Evolutionary conservation across 2,797 vertebrate species (phyloP).

Genomic region (Sebastes ruberrimus): DNA sequence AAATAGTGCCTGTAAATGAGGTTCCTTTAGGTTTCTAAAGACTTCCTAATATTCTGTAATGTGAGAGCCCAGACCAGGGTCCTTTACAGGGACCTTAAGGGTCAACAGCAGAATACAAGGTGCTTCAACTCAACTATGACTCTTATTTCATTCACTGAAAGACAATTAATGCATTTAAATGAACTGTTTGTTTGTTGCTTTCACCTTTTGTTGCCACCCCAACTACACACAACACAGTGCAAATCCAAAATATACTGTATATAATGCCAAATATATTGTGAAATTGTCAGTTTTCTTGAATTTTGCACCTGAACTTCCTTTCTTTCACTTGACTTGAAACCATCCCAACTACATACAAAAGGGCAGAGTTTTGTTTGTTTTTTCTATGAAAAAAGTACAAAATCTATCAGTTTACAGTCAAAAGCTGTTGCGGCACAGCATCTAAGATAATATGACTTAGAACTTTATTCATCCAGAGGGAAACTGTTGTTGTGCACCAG

Average conservation of each 20-base stretch:
- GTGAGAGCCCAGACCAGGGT: too few species aligned
- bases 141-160: neutral
- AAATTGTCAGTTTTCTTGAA: too few species aligned
- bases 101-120: neutral
- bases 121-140: neutral
- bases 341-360: neutral
- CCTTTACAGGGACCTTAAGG: neutral
- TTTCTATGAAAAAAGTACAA: too few species aligned
- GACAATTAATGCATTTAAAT: neutral
- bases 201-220: neutral
- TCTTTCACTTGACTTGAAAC: too few species aligned
- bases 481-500: neutral
- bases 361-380: neutral
- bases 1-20: neutral
- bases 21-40: neutral
- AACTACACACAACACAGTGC: neutral
- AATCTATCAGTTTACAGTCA: too few species aligned
- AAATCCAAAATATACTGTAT: neutral
- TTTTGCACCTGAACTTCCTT: too few species aligned
- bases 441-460: too few species aligned
- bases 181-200: neutral
- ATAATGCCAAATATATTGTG: too few species aligned
- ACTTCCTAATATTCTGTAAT: neutral
- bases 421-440: too few species aligned
- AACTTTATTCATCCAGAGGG: too few species aligned